phyloP scores from a whole-genome alignment of 2,797 vertebrate species.

The Adelosebastes latens region DNA sequence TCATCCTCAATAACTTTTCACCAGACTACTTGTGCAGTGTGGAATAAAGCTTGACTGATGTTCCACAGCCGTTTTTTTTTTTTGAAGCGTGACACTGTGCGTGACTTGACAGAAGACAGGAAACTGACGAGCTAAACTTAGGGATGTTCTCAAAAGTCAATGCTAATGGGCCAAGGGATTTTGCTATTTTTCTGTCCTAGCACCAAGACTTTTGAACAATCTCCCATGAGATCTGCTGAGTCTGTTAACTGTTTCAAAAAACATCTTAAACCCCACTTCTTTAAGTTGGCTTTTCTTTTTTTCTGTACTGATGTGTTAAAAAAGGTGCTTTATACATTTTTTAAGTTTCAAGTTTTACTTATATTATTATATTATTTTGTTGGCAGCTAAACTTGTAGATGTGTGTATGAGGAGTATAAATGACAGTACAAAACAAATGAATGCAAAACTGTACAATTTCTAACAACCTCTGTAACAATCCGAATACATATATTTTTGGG shows the following conservation, averaged over 20 bases:
- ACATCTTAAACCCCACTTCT: too few relatives aligned
- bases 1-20: neutral
- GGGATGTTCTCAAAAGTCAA: neutral
- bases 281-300: too few relatives aligned
- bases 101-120: neutral
- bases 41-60: neutral
- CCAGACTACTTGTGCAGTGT: too few relatives aligned
- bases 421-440: neutral
- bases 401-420: neutral
- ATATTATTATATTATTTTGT: too few relatives aligned
- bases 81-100: neutral
- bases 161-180: neutral
- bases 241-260: too few relatives aligned
- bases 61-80: neutral
- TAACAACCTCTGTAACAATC: neutral
- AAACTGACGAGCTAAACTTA: neutral
- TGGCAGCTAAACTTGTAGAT: neutral
- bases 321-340: too few relatives aligned
- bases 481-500: neutral
- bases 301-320: too few relatives aligned
- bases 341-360: too few relatives aligned
- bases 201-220: too few relatives aligned
- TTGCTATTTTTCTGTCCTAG: too few relatives aligned
- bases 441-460: neutral
- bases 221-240: too few relatives aligned